Evolutionary conservation across 2,888 invertebrate genomes (phyloP), one percentile per base, ranked within the genome.

Genomic region (Nineta flava): DNA sequence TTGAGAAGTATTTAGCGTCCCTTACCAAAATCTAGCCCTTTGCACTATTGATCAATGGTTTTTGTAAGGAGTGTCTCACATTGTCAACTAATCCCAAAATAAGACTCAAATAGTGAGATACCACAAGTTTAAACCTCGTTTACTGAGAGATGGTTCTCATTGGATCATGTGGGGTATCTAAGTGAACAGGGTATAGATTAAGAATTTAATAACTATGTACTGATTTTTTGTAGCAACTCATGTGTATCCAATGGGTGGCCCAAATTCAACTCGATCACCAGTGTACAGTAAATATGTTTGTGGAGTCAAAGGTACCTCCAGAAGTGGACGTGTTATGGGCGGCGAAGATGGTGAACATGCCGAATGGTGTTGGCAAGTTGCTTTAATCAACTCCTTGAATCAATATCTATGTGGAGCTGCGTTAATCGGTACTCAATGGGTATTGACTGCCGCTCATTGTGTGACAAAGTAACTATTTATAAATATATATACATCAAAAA

Each of bases 281-380:
- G 81, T 84, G 53, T 87, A 87, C 65, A 88, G 83, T 60, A 87
- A 90, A 70, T 92, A 92, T 59, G 90, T 92, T 6, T 93, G 93
- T 61, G 93, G 93, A 0, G 88, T 92, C 0, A 93, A 92, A 69
- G 92, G 92, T 56, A 77, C 80, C 0, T 73, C 78, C 6, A 67
- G 80, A 42, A 72, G 64, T 6, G 71, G 67, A 4, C 66, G 72
- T 53, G 91, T 93, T 52, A 91, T 93, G 55, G 93, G 93, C 10
- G 93, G 93, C 12, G 87, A 84, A 65, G 92, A 93, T 63, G 88
- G 92, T 2, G 83, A 83, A 57, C 83, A 90, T 51, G 91, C 88
- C 44, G 92, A 92, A 72, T 93, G 92, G 91, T 92, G 92, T 67
- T 92, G 92, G 92, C 91, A 91, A 70, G 88, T 87, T 55, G 93